These are phyloP conservation scores for Petaurus breviceps DNA, from an alignment of 2,113 vertebrate species.

Conservation along the genomic window DNA sequence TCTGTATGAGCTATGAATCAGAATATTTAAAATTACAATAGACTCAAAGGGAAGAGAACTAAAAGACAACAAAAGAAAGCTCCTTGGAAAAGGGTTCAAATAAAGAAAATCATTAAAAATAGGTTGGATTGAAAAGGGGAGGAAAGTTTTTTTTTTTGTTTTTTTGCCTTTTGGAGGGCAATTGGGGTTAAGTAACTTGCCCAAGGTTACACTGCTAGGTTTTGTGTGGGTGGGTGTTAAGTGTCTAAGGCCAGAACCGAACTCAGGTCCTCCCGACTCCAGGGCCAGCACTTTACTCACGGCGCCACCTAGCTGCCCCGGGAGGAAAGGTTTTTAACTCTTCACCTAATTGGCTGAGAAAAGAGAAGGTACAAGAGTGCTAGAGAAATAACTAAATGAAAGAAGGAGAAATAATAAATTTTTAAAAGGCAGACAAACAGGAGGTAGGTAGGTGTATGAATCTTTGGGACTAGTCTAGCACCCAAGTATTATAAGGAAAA, in stretches of 20 bases:
- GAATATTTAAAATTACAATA: too few relatives aligned
- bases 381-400: background rate
- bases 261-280: too few relatives aligned
- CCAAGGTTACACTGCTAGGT: too few relatives aligned
- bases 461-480: background rate
- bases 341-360: background rate
- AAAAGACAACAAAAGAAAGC: background rate
- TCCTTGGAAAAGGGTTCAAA: background rate
- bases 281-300: too few relatives aligned
- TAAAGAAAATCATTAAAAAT: background rate
- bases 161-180: too few relatives aligned
- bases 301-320: too few relatives aligned
- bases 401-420: background rate
- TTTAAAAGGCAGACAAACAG: background rate
- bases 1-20: too few relatives aligned
- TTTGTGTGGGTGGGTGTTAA: too few relatives aligned
- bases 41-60: too few relatives aligned
- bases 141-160: background rate
- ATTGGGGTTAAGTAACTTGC: too few relatives aligned
- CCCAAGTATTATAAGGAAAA: background rate
- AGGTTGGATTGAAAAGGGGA: background rate
- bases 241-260: too few relatives aligned
- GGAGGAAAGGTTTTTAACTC: background rate
- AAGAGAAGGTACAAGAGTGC: background rate
- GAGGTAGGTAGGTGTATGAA: background rate